Evolutionary conservation across 2,113 vertebrate species (phyloP), one percentile per base, ranked within the genome.

Genomic region (Harpagus bidentatus): DNA sequence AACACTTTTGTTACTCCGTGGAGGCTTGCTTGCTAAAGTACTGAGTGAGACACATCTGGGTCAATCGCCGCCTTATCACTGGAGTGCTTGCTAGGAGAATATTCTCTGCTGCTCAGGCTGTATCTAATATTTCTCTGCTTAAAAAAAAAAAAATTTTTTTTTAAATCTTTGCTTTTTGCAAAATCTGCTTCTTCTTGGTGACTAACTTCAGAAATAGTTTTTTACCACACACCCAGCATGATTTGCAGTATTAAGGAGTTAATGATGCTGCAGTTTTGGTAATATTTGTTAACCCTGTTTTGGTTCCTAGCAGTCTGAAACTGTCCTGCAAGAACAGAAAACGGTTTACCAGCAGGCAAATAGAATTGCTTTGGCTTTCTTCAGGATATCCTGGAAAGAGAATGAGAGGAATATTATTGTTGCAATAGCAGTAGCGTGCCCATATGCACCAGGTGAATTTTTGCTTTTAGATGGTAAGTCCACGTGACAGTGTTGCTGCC

Each of bases 361-460:
- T 53, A 20, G 29, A 16, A 66, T 23, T 78, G 47, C 9, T 83
- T 61, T 79, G 19, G 9, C 17, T 88, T 94, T 86, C 16, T 95
- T 62, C 28, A 50, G 32, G 36, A 50, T 17, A 32, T 20, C n/a
- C 47, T 91, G 59, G 26, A 73, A 93, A 21, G 50, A 58, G 18
- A 26, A 14, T 58, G 34, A 62, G 38, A 42, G 13, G 17, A 72
- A 12, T 70, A 3, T 22, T 78, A 25, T 19, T 86, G 40, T 62
- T 88, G 38, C 6, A 38, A 10, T 55, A 70, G 19, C n/a, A 52
- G 53, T 10, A 48, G 23, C 20, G 23, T 42, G 11, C 38, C 4
- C 4, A 2, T 32, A 21, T 0, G 0, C 8, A 45, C 19, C 15
- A 71, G 20, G 9, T 66, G 34, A 48, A 23, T 45, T 55, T 56